Base-by-base conservation (phyloP, 2,113 vertebrate genomes). In the Dascyllus trimaculatus region DNA sequence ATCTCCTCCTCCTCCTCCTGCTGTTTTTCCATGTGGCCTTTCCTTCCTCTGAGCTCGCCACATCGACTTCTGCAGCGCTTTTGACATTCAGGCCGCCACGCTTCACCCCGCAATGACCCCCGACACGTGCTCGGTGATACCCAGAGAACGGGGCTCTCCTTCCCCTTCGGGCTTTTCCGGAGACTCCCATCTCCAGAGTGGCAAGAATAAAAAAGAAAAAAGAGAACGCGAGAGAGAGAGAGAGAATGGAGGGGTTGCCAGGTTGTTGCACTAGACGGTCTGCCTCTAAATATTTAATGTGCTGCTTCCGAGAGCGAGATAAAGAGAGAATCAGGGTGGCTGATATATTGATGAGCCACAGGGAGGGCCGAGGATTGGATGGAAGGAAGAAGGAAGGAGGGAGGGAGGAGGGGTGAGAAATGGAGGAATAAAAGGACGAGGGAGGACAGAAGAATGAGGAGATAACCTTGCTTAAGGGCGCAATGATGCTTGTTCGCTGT, bases 261-360 rank as follows among this genome's bases (percentile, higher is more conserved):
- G 80, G 60, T 84, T 85, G 84, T 91, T 92, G 86, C 88, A 87
- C 65, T 71, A 93, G 81, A 80, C 56, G 15, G 69, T 62, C 82
- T 88, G 63, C 65, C 79, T 88, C 82, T 94, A 92, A 95, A 95
- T 95, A 92, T 95, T 95, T 94, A 81, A 95, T 94, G 89, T 79
- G 22, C 88, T 82, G 88, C 82, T 84, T 90, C 88, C 17, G 64
- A 90, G 82, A 84, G 77, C 2, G 75, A 82, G 85, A 85, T 91
- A 91, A 90, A 92, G 81, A 84, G 58, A 69, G 88, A 89, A 91
- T 88, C 82, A 81, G 84, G 83, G 80, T 59, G 71, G 85, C 46
- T 91, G 88, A 93, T 93, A 81, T 88, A 88, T 90, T 85, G 90
- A 92, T 89, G 83, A 91, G 84, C 86, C 76, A 62, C 67, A 59